Evolutionary conservation across 2,113 vertebrate species (phyloP).

Genomic region (Phoxinus phoxinus): DNA sequence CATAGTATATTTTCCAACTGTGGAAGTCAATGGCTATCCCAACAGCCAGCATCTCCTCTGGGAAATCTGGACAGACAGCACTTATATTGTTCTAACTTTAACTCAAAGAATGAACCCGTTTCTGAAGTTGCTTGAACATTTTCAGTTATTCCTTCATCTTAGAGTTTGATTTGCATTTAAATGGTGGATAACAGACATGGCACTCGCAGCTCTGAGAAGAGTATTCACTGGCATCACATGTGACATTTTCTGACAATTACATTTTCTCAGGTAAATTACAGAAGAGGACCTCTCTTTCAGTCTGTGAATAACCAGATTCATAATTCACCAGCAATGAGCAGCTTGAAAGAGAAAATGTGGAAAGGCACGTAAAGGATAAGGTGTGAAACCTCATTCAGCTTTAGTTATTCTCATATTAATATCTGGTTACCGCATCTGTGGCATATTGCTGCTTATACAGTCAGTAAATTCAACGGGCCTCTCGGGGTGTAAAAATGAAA

Average conservation of each 20-base stretch:
- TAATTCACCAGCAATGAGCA: slow-evolving; percentile 33
- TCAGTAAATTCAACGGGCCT: background rate
- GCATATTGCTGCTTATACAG: background rate
- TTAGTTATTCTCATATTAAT: background rate
- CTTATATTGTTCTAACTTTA: background rate
- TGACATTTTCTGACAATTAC: slow-evolving; percentile 50
- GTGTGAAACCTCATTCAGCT: background rate
- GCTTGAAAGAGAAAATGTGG: background rate
- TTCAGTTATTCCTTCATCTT: slow-evolving; percentile 35
- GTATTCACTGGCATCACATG: slow-evolving; percentile 42
- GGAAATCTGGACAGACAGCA: background rate
- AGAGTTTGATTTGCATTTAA: slow-evolving; percentile 61
- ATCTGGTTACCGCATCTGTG: background rate
- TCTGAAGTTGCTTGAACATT: slow-evolving; percentile 27
- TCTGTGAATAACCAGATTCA: slow-evolving; percentile 16
- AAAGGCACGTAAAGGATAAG: background rate
- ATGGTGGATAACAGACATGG: slow-evolving; percentile 51
- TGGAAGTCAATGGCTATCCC: no score
- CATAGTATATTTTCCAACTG: no score
- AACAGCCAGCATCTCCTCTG: background rate
- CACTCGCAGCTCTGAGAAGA: slow-evolving; percentile 47
- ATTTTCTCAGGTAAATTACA: slow-evolving; percentile 28
- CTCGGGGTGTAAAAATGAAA: background rate
- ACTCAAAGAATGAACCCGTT: background rate
- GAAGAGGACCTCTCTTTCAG: slow-evolving; percentile 30